phyloP scores from a whole-genome alignment of 1,140 invertebrate species.

The Mamestra configurata region DNA sequence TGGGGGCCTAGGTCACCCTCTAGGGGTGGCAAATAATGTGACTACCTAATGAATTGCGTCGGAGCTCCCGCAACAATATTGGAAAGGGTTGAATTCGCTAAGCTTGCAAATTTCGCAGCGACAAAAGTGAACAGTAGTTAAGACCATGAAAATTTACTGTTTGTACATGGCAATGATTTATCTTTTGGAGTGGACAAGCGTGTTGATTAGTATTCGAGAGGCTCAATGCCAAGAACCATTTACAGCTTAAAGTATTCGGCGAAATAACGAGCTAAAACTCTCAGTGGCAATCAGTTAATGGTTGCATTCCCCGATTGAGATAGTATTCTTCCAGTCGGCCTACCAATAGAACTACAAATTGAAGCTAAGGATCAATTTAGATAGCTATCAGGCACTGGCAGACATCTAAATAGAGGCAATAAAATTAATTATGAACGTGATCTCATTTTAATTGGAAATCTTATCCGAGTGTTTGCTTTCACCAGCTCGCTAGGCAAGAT shows the following conservation, averaged over 20 bases:
- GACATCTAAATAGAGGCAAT: slow-evolving; percentile 54
- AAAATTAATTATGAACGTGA: slow-evolving; percentile 50
- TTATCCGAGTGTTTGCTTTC: slow-evolving; percentile 41
- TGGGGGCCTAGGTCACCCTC: slow-evolving; percentile 47
- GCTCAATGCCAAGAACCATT: neutral
- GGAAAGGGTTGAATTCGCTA: slow-evolving; percentile 28
- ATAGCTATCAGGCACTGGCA: slow-evolving; percentile 56
- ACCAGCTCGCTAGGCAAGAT: neutral
- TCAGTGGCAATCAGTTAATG: neutral
- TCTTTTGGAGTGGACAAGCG: neutral
- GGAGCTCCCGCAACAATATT: neutral
- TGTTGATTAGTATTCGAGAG: slow-evolving; percentile 18
- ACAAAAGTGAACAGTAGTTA: slow-evolving; percentile 1
- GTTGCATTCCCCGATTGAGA: neutral
- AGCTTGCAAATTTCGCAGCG: slow-evolving; percentile 3
- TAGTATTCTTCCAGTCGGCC: slow-evolving; percentile 12
- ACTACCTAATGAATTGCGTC: slow-evolving; percentile 46
- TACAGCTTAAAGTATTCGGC: slow-evolving; percentile 4
- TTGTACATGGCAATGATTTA: neutral
- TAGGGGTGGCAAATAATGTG: slow-evolving; percentile 32
- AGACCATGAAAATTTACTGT: slow-evolving; percentile 13
- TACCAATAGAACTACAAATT: slow-evolving; percentile 18
- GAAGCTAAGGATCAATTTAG: slow-evolving; percentile 41
- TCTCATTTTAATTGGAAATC: slow-evolving; percentile 51
- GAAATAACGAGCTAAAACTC: neutral